phyloP scores from a whole-genome alignment of 1,140 invertebrate genomes.

The Lordiphosa clarofinis region DNA sequence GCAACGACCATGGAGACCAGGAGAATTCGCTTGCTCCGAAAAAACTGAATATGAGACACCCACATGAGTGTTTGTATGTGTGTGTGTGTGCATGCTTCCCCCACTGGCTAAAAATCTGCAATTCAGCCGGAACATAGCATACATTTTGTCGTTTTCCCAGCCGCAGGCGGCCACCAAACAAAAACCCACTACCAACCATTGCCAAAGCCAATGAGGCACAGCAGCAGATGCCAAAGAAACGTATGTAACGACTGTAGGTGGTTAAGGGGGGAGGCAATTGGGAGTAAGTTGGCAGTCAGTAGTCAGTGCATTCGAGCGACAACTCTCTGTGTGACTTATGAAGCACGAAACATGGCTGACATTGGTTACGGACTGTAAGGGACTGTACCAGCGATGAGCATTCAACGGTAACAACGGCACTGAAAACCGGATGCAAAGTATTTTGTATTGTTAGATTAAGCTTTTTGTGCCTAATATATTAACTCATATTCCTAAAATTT shows the following conservation, averaged over 20 bases:
- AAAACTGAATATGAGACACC: too few species aligned
- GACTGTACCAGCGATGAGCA: slow-evolving; percentile 49
- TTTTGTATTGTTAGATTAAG: slow-evolving; percentile 2
- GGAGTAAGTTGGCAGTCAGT: slow-evolving; percentile 5
- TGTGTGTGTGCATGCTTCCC: slow-evolving; percentile 1
- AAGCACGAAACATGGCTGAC: slow-evolving; percentile 49
- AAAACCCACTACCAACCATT: slow-evolving; percentile 19
- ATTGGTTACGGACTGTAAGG: slow-evolving; percentile 19
- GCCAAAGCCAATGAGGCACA: slow-evolving; percentile 56
- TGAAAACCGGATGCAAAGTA: slow-evolving; percentile 4
- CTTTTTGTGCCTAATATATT: too few species aligned
- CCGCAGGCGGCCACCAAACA: slow-evolving; percentile 51
- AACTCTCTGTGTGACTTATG: slow-evolving; percentile 52
- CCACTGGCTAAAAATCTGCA: slow-evolving; percentile 53
- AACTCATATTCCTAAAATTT: too few species aligned
- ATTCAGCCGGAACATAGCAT: slow-evolving; percentile 68
- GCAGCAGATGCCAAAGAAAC: slow-evolving; percentile 55
- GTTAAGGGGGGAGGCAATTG: slow-evolving; percentile 4
- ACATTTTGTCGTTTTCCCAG: slow-evolving; percentile 67
- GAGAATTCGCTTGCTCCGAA: neutral
- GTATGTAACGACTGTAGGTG: slow-evolving; percentile 45
- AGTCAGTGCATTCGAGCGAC: slow-evolving; percentile 37
- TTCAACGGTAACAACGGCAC: slow-evolving; percentile 47
- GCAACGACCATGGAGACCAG: slow-evolving; percentile 2
- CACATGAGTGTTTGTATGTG: neutral